Evolutionary conservation across 2,113 vertebrate genomes (phyloP).

Genomic region (Trichechus manatus): DNA sequence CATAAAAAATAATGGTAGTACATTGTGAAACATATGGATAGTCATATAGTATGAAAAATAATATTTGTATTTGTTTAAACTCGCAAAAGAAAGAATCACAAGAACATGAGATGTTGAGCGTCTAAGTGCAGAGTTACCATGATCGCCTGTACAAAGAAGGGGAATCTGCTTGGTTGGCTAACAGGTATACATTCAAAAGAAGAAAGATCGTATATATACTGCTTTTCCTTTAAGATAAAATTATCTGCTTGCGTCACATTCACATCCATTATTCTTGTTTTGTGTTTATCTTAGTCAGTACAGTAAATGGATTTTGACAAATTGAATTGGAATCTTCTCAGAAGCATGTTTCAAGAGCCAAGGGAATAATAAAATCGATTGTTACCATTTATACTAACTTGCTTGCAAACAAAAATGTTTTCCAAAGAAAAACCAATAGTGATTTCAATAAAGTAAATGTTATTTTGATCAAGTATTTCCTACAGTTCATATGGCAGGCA

Average conservation of each 20-base stretch:
- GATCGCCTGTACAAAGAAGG: neutral
- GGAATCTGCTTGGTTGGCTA: neutral
- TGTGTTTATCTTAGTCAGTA: neutral
- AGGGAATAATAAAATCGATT: neutral
- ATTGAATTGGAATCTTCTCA: neutral
- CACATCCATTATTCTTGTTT: neutral
- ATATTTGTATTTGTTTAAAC: neutral
- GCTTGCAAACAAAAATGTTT: neutral
- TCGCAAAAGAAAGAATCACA: neutral
- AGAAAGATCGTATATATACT: neutral
- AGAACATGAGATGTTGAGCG: neutral
- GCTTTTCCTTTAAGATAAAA: neutral
- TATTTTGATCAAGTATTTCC: constrained; percentile 39
- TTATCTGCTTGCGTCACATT: neutral
- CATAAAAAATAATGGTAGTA: neutral
- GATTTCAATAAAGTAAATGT: constrained; percentile 17
- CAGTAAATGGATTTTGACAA: neutral
- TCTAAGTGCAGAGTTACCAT: neutral
- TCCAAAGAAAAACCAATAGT: neutral
- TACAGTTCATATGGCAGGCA: neutral
- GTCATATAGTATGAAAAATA: neutral
- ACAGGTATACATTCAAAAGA: neutral
- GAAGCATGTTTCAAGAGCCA: neutral
- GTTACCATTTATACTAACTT: neutral
- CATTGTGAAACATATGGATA: neutral